Percentiles rank a stretch among this genome's conserved stretches.
phyloP scores from a whole-genome alignment of 2,113 vertebrate genomes.

The Sceloporus undulatus region DNA sequence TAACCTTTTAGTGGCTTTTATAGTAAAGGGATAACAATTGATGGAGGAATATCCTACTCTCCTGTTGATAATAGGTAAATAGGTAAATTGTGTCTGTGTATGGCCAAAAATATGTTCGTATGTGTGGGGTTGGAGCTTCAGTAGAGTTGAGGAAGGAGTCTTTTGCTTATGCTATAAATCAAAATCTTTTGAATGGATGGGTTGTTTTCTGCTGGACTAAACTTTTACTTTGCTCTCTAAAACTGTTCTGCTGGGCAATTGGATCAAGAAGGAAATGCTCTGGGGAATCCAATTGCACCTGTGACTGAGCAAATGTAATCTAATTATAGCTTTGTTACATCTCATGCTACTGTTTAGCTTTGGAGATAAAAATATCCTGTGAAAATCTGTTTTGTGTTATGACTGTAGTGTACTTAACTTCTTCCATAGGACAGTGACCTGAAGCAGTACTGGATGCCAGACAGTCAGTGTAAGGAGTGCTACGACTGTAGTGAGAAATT shows the following conservation, averaged over 20 bases:
- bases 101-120: background rate
- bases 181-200: background rate
- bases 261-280: background rate
- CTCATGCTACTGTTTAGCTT: background rate
- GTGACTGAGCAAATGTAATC: slow-evolving; percentile 19
- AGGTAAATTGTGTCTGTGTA: background rate
- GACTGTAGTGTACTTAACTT: slow-evolving; percentile 3
- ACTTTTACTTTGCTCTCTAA: background rate
- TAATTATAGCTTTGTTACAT: background rate
- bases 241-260: background rate
- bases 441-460: slow-evolving; percentile 99
- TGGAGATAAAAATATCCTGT: slow-evolving; percentile 24
- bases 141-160: background rate
- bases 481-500: slow-evolving; percentile 99
- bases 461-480: slow-evolving; percentile 98
- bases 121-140: background rate
- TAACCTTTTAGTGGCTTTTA: too few species aligned
- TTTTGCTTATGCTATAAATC: background rate
- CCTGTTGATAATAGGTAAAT: too few species aligned
- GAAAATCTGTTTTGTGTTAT: background rate
- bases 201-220: background rate
- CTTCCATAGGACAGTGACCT: slow-evolving; percentile 91
- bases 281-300: slow-evolving; percentile 15
- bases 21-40: background rate
- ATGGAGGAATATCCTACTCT: background rate